A percentile compares a stretch with the other conserved stretches of the same genome.
These are phyloP conservation scores for Ibycter americanus DNA, from an alignment of 2,797 vertebrate species.

Conservation along the genomic window DNA sequence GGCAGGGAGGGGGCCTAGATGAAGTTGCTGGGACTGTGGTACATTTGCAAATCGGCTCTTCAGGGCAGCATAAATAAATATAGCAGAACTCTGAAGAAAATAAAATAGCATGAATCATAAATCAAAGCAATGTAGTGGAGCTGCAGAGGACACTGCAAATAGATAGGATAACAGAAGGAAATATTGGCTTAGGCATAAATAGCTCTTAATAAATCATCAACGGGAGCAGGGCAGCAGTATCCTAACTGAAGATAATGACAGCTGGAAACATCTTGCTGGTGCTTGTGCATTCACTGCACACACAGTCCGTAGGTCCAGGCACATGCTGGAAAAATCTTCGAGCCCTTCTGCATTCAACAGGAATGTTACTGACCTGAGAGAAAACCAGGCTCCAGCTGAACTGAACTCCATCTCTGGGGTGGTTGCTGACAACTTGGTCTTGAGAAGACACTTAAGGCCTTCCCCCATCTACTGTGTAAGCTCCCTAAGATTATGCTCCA, in stretches of 20 bases:
- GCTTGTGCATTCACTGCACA: neutral
- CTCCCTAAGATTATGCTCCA: neutral
- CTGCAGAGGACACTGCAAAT: slow-evolving; percentile 44
- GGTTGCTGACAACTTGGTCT: neutral
- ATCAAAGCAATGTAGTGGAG: slow-evolving; percentile 22
- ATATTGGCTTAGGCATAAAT: slow-evolving; percentile 58
- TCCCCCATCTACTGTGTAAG: neutral
- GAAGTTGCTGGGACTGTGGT: neutral
- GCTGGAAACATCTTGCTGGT: neutral
- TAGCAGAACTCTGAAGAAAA: slow-evolving; percentile 12
- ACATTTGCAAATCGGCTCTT: slow-evolving; percentile 13
- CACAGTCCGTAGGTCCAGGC: neutral
- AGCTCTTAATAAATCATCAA: slow-evolving; percentile 68
- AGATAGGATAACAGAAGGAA: slow-evolving; percentile 63
- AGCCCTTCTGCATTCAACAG: neutral
- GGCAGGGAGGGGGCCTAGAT: neutral
- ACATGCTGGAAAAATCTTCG: neutral
- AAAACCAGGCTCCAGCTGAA: neutral
- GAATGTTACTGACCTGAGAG: neutral
- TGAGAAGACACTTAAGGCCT: neutral
- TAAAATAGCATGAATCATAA: slow-evolving; percentile 47
- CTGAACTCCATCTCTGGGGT: neutral
- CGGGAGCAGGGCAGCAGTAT: neutral
- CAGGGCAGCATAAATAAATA: slow-evolving; percentile 56
- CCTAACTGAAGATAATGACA: neutral